A percentile compares a stretch with the other conserved stretches of the same genome.
phyloP scores from a whole-genome alignment of 1,140 invertebrate genomes.

The Steinernema khuongi region DNA sequence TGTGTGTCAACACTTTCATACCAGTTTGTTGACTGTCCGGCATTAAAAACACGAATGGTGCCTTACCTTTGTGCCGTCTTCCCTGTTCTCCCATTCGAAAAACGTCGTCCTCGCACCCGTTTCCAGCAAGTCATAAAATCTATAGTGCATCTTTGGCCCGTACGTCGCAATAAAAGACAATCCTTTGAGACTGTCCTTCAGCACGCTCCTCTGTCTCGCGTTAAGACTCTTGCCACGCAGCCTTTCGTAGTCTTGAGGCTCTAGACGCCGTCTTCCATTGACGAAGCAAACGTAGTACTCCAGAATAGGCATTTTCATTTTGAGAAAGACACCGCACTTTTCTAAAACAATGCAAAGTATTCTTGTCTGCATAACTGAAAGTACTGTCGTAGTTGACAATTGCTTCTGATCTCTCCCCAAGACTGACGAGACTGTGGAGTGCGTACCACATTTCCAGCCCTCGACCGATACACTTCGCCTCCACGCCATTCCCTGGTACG shows the following conservation, averaged over 20 bases:
- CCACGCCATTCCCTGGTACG: background rate
- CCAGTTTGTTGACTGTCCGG: no score
- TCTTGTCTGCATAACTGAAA: background rate
- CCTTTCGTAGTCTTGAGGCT: background rate
- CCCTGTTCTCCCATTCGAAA: background rate
- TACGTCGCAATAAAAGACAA: background rate
- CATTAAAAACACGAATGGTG: background rate
- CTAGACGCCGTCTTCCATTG: background rate
- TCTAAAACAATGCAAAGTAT: background rate
- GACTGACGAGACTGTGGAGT: background rate
- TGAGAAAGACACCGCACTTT: background rate
- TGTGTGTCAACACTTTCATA: no score
- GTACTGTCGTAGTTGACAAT: slow-evolving; percentile 9
- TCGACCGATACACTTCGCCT: background rate
- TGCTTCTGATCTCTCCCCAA: background rate
- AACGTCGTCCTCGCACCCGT: background rate
- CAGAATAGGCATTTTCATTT: background rate
- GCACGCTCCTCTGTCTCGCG: background rate
- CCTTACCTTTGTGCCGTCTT: background rate
- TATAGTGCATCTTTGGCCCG: background rate
- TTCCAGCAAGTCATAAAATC: background rate
- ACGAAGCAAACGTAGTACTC: background rate
- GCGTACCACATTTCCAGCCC: background rate
- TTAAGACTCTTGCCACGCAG: background rate
- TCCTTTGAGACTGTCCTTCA: background rate